Percentiles rank a stretch among this genome's conserved stretches.
Evolutionary conservation across 2,888 invertebrate species (phyloP).

Genomic region (Chaitophorus viminalis): DNA sequence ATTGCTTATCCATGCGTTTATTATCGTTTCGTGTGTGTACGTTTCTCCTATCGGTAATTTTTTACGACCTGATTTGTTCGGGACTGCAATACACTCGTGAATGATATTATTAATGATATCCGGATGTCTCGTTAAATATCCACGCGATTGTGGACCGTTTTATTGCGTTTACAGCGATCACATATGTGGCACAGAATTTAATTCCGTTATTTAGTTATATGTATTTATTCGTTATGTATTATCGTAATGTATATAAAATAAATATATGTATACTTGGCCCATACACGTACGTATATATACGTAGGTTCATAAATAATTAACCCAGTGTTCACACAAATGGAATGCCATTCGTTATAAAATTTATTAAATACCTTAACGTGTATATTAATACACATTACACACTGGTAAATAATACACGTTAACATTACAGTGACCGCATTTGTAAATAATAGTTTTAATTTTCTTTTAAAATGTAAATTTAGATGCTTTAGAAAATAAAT

Average conservation of each 20-base stretch:
- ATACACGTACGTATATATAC: too few relatives aligned
- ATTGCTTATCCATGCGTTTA: slow-evolving; percentile 29
- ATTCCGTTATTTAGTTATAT: slow-evolving; percentile 11
- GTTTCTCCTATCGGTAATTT: slow-evolving; percentile 8
- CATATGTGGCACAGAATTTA: background rate
- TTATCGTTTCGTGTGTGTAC: background rate
- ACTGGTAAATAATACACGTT: too few relatives aligned
- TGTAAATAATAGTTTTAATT: background rate
- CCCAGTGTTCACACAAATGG: background rate
- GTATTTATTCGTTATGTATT: background rate
- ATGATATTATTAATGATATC: slow-evolving; percentile 20
- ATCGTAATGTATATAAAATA: background rate
- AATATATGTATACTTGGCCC: too few relatives aligned
- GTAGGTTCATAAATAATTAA: background rate
- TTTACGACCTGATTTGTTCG: slow-evolving; percentile 34
- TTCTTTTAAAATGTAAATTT: background rate
- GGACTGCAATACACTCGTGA: background rate
- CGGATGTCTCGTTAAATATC: slow-evolving; percentile 10
- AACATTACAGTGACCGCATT: background rate
- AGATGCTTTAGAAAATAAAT: background rate
- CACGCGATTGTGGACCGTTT: slow-evolving; percentile 10
- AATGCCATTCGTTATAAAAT: background rate
- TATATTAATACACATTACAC: too few relatives aligned
- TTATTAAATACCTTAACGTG: background rate
- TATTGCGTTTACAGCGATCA: background rate